Evolutionary conservation across 2,797 vertebrate species (phyloP).

Genomic region (Coracias cyanogaster): DNA sequence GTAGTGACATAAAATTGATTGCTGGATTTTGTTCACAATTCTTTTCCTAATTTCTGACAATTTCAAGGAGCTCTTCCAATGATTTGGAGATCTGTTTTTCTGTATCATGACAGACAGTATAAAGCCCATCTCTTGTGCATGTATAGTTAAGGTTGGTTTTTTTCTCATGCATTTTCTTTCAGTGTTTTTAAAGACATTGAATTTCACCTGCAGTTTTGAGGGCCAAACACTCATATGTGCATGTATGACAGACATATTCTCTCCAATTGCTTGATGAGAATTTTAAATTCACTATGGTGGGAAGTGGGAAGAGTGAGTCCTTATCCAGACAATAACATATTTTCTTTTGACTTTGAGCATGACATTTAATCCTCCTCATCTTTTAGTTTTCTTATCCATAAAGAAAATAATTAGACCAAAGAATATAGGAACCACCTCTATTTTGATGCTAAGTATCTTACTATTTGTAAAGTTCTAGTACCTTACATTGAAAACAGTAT

Average conservation of each 20-base stretch:
- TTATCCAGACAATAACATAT: background rate
- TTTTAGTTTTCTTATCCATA: background rate
- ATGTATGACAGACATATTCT: background rate
- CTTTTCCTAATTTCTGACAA: background rate
- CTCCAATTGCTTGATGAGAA: background rate
- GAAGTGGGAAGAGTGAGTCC: background rate
- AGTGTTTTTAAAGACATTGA: background rate
- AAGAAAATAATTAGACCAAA: background rate
- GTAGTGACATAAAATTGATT: background rate
- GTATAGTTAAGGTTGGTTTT: background rate
- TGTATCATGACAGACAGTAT: background rate
- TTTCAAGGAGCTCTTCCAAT: background rate
- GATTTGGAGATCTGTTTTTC: background rate
- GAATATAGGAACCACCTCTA: background rate
- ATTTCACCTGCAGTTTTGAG: background rate
- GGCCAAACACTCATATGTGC: background rate
- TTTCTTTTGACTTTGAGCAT: background rate
- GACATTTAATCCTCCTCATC: background rate
- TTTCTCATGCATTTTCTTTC: background rate
- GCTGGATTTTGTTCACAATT: background rate
- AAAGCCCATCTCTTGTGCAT: background rate
- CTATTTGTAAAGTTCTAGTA: background rate
- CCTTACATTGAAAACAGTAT: background rate
- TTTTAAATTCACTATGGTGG: background rate
- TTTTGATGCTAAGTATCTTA: background rate